Evolutionary conservation across 2,888 invertebrate species (phyloP), one percentile per base, ranked within the genome.

Genomic region (Amiota mariae): DNA sequence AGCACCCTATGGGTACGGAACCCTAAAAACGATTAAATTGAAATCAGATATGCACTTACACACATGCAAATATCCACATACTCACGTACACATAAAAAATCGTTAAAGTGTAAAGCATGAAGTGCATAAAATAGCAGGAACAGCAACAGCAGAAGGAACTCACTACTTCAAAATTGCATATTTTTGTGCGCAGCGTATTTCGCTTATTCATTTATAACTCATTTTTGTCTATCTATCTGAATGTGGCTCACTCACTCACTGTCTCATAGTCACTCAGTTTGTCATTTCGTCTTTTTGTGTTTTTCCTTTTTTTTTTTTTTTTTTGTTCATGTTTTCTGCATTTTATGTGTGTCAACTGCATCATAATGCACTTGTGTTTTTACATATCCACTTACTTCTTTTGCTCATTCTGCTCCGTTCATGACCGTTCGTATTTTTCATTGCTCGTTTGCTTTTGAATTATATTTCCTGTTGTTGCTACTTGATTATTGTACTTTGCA

Each of bases 1-100:
- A n/a, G n/a, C n/a, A n/a, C n/a, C n/a, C n/a, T n/a, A n/a, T n/a
- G n/a, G n/a, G n/a, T n/a, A n/a, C n/a, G n/a, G n/a, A n/a, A n/a
- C n/a, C n/a, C n/a, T 63, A 63, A 63, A 24, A 63, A 36, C 8
- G 24, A 46, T 63, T 63, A 63, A 36, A 63, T 1, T 36, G 63
- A 36, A 63, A 63, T 63, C 24, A 63, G 46, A 36, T 36, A 36
- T 46, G 54, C 54, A 54, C 13, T n/a, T 54, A 54, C 8, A 54
- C 12, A n/a, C 6, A 4, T 8, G 54, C 8, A 54, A n/a, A 54
- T n/a, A 3, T n/a, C 54, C 12, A n/a, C 54, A n/a, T n/a, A 54
- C 12, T 1, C 54, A 63, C 24, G 1, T 3, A 24, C 24, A 24
- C 2, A 3, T 24, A 24, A 1, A 24, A 1, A 24, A 24, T 24